A percentile compares a stretch with the other conserved stretches of the same genome.
Evolutionary conservation across 2,888 invertebrate species (phyloP).

Genomic region (Thysanoteuthis rhombus): DNA sequence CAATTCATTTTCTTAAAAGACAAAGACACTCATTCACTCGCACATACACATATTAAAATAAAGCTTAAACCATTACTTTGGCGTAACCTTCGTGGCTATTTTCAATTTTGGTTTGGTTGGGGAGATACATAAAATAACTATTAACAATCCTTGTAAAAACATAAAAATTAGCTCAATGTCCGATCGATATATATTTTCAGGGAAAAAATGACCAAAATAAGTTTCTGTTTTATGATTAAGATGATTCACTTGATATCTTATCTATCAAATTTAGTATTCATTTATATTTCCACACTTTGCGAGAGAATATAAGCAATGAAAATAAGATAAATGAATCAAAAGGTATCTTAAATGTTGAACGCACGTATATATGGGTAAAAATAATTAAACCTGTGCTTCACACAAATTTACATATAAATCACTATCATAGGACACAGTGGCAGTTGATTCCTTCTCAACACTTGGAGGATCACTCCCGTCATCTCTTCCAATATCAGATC

Average conservation of each 20-base stretch:
- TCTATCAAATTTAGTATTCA: background rate
- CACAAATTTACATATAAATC: conserved; percentile 62
- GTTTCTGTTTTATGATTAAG: background rate
- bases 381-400: conserved; percentile 59
- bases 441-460: conserved; percentile 63
- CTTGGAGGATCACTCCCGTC: conserved; percentile 63
- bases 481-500: conserved; percentile 53
- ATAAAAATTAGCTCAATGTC: background rate
- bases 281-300: background rate
- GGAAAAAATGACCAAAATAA: background rate
- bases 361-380: background rate
- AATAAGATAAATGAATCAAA: background rate
- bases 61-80: background rate
- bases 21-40: background rate
- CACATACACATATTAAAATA: background rate
- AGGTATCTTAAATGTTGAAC: background rate
- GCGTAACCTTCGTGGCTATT: no score
- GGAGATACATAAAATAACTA: background rate
- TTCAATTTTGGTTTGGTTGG: no score
- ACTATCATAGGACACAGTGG: conserved; percentile 63
- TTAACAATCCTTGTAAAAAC: background rate
- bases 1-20: background rate
- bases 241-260: background rate
- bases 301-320: background rate
- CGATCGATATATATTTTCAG: background rate